These are phyloP conservation scores for Aselliscus stoliczkanus DNA, from an alignment of 2,797 vertebrate species.

Conservation along the genomic window DNA sequence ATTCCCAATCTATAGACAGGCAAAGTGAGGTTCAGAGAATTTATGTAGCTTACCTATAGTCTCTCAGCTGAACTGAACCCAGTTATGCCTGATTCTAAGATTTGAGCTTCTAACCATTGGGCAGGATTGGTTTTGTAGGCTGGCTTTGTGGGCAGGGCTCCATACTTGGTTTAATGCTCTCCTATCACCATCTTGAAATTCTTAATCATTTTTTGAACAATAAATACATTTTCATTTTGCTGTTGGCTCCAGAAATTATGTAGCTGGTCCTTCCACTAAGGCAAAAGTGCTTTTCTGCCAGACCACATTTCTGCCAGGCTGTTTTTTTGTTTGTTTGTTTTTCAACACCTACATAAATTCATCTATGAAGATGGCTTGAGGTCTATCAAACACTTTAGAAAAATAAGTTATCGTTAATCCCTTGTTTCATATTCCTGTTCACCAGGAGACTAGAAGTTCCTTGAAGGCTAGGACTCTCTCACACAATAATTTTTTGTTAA, in stretches of 20 bases:
- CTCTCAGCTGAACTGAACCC: not conserved
- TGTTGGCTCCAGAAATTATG: not conserved
- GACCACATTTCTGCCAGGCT: not conserved
- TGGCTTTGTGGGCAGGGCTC: not conserved
- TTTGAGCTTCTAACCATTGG: not conserved
- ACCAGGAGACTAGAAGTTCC: not conserved
- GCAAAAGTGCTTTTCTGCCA: not conserved
- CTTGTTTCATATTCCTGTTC: not conserved
- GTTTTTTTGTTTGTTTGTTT: not conserved
- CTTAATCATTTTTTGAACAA: not conserved
- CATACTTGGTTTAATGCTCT: not conserved
- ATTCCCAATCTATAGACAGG: not conserved
- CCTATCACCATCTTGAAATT: not conserved
- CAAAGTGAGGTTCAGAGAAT: not conserved
- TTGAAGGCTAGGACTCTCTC: not conserved
- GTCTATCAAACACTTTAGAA: not conserved
- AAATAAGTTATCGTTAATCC: not conserved
- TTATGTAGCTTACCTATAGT: not conserved
- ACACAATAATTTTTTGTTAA: not conserved
- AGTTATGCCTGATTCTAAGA: not conserved
- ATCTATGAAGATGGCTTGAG: not conserved
- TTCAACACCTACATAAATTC: not conserved
- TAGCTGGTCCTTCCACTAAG: not conserved
- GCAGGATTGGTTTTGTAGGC: not conserved
- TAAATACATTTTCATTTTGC: not conserved